Conservation (phyloP, 2,113 vertebrate genomes). For the Hippocampus guttulatus region DNA sequence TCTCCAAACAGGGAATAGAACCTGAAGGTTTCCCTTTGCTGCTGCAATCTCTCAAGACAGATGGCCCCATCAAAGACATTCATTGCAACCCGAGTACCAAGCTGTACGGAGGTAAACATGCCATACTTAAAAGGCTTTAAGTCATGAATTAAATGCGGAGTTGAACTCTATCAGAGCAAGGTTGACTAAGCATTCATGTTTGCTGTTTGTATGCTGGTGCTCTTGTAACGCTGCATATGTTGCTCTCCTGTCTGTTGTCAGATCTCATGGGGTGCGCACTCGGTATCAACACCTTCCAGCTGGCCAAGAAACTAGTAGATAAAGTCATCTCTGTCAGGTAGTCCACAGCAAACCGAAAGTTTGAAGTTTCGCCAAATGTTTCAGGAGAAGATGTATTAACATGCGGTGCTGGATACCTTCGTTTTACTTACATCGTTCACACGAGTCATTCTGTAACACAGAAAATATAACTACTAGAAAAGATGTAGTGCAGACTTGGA, state of each 20-base stretch:
- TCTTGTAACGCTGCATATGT: conserved; percentile 4
- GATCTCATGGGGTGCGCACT: conserved; percentile 79
- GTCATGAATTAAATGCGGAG: neutral
- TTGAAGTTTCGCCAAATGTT: neutral
- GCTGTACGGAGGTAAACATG: conserved; percentile 79
- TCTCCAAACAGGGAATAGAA: conserved; percentile 79
- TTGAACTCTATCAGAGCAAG: neutral
- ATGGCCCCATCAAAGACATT: conserved; percentile 70
- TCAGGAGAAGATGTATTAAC: too few relatives aligned
- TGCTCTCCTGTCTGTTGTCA: conserved; percentile 48
- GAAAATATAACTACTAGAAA: too few relatives aligned
- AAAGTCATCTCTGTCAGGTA: conserved; percentile 85
- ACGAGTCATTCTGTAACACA: too few relatives aligned
- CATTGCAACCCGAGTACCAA: conserved; percentile 71
- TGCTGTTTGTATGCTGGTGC: neutral
- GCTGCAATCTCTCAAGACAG: conserved; percentile 76
- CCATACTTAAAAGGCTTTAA: neutral
- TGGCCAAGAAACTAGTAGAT: conserved; percentile 81
- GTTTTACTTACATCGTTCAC: too few relatives aligned
- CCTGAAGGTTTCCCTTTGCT: conserved; percentile 80
- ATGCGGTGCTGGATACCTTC: too few relatives aligned
- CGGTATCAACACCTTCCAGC: conserved; percentile 76
- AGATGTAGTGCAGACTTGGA: too few relatives aligned
- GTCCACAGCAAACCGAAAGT: neutral
- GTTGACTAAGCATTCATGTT: neutral